Conservation (phyloP, 2,113 vertebrate genomes). For the Jaculus jaculus region DNA sequence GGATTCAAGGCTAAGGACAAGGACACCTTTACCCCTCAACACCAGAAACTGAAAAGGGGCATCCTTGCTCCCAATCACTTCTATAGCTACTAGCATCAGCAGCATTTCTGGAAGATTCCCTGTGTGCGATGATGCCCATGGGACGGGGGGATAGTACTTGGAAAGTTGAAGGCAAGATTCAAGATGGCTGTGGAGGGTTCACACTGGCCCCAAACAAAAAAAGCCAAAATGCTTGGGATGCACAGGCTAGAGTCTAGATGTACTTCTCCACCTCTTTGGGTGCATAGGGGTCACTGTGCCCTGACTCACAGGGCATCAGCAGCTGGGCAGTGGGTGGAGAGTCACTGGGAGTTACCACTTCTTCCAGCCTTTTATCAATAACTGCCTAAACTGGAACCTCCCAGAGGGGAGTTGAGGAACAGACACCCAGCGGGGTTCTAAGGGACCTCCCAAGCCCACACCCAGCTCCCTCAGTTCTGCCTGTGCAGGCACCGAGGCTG, state of each 20-base stretch:
- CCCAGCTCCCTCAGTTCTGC: background rate
- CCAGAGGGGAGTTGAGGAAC: background rate
- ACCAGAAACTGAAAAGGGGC: background rate
- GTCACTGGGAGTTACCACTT: background rate
- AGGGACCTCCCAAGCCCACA: background rate
- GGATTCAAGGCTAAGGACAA: background rate
- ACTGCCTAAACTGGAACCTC: background rate
- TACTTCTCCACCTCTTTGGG: background rate
- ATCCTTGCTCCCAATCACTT: background rate
- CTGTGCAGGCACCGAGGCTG: background rate
- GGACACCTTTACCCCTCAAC: background rate
- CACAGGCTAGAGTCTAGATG: background rate
- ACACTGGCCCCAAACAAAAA: accelerated
- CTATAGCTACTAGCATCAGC: background rate
- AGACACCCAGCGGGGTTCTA: background rate
- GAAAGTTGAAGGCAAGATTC: background rate
- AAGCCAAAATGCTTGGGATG: background rate
- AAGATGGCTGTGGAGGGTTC: background rate
- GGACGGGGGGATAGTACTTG: too few relatives aligned
- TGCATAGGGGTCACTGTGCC: background rate
- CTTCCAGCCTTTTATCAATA: constrained; percentile 6
- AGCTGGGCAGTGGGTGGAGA: background rate
- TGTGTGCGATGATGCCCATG: background rate
- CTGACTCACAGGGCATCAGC: background rate
- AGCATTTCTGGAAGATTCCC: background rate